Percentiles rank a stretch among this genome's conserved stretches.
Conservation (phyloP, 1,140 invertebrate genomes). For the Acyrthosiphon pisum region DNA sequence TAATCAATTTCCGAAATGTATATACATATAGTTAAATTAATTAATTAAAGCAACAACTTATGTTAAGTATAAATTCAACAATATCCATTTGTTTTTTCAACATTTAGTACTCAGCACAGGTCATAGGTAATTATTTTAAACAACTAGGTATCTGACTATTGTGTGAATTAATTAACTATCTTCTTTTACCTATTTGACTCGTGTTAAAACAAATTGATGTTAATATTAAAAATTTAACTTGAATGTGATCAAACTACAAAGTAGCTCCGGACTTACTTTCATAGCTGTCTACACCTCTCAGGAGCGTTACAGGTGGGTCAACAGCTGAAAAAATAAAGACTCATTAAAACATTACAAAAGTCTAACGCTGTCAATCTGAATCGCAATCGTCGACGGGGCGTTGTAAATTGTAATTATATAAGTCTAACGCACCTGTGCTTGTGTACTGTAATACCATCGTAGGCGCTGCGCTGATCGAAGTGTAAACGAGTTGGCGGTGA, state of each 20-base stretch:
- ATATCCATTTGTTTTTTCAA: not conserved
- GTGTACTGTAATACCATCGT: slow-evolving; percentile 49
- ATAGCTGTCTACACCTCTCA: slow-evolving; percentile 34
- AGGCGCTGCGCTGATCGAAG: not conserved
- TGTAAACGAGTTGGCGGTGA: not conserved
- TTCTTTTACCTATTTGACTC: not conserved
- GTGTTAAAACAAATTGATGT: not conserved
- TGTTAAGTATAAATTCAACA: not conserved
- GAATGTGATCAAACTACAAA: not conserved
- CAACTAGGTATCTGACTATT: not conserved
- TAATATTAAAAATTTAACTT: not conserved
- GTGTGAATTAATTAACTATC: not conserved
- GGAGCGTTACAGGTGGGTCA: not conserved
- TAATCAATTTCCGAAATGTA: too few relatives aligned
- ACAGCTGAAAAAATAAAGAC: not conserved
- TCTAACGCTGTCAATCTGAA: not conserved
- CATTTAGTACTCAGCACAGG: not conserved
- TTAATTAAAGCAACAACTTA: not conserved
- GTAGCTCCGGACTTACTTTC: not conserved
- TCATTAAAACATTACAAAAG: not conserved
- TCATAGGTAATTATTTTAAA: not conserved
- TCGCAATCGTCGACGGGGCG: not conserved
- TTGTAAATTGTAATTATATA: too few relatives aligned
- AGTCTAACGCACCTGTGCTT: not conserved
- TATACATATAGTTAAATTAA: too few relatives aligned